Evolutionary conservation across 2,888 invertebrate genomes (phyloP).

Genomic region (Labia minor): DNA sequence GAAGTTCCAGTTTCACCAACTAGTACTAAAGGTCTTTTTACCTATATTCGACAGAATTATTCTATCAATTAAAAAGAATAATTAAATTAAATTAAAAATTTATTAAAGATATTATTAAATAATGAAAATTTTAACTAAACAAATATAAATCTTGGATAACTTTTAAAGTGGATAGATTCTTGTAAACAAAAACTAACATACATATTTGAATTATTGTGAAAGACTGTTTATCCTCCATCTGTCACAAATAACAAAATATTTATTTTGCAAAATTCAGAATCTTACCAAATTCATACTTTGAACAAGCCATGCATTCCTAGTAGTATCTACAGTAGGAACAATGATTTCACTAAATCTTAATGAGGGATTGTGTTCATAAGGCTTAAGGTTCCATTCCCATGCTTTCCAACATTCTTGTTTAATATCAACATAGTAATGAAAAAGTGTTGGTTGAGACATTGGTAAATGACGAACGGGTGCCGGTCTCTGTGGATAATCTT

Average conservation of each 20-base stretch:
- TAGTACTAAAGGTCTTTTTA: constrained; percentile 66
- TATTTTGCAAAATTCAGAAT: no score
- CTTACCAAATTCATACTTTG: constrained; percentile 61
- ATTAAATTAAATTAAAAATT: constrained; percentile 4
- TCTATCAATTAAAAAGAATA: not conserved
- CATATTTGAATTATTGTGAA: no score
- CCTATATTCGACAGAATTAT: no score
- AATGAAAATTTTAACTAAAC: not conserved
- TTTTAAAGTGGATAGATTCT: no score
- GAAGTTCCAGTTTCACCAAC: constrained; percentile 89
- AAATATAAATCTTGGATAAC: constrained; percentile 20
- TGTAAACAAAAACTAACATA: no score
- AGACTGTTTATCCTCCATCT: no score
- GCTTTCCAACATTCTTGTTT: constrained; percentile 62
- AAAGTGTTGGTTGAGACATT: constrained; percentile 55
- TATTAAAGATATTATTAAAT: not conserved
- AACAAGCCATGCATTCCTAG: constrained; percentile 67
- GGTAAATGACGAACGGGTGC: constrained; percentile 59
- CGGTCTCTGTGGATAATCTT: constrained; percentile 52
- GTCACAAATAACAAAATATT: no score
- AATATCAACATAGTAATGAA: constrained; percentile 70
- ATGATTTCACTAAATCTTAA: constrained; percentile 70
- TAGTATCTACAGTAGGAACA: constrained; percentile 82
- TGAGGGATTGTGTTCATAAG: constrained; percentile 59
- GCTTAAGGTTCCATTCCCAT: constrained; percentile 70